These are phyloP conservation scores for Lepetodrilus schrolli DNA, from an alignment of 2,888 invertebrate species.

Conservation along the genomic window DNA sequence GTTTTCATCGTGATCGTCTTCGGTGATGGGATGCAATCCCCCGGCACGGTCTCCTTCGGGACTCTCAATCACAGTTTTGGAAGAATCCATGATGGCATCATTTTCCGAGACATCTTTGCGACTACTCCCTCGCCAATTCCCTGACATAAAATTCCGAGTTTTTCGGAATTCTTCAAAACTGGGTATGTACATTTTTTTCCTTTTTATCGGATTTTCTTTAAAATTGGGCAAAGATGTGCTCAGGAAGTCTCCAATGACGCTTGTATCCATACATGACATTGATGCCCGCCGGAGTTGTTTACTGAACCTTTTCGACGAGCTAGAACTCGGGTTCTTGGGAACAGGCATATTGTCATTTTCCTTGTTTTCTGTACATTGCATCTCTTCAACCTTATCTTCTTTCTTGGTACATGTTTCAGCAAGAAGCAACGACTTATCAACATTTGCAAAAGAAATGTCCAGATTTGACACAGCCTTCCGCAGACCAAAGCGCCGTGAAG, in stretches of 20 bases:
- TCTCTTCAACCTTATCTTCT: neutral
- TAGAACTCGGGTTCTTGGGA: neutral
- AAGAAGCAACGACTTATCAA: neutral
- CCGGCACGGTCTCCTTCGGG: neutral
- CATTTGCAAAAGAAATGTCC: conserved; percentile 46
- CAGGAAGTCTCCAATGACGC: neutral
- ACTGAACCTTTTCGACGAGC: neutral
- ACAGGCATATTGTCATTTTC: too few species aligned
- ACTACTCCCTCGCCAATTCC: neutral
- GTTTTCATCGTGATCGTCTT: conserved; percentile 16
- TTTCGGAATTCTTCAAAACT: conserved; percentile 50
- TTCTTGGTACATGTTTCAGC: neutral
- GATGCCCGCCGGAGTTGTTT: neutral
- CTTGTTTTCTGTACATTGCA: neutral
- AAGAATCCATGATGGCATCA: too few species aligned
- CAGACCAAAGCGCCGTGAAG: conserved; percentile 38
- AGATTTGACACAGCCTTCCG: conserved; percentile 57
- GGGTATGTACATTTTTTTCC: conserved; percentile 43
- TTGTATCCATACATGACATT: neutral
- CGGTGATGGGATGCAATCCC: conserved; percentile 24
- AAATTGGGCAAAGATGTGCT: conserved; percentile 8
- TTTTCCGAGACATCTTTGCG: too few species aligned
- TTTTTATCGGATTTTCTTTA: conserved; percentile 11
- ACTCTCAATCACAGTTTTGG: neutral
- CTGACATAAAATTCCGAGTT: conserved; percentile 12